Conservation (phyloP, 2,113 vertebrate genomes). For the Crotalus viridis region DNA sequence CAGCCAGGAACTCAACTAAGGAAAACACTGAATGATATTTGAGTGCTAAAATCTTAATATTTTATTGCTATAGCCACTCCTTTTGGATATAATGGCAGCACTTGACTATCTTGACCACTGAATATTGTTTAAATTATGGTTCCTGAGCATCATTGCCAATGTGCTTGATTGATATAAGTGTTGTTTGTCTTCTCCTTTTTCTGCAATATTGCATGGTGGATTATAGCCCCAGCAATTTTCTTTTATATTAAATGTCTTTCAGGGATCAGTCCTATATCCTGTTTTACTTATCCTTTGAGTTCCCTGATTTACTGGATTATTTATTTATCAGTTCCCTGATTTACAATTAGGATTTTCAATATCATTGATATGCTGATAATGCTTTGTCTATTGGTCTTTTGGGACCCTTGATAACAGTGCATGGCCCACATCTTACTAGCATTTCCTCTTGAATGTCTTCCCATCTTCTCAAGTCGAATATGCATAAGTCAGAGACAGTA, state of each 20-base stretch:
- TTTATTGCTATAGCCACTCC: not conserved
- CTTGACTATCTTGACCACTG: not conserved
- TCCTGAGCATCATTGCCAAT: not conserved
- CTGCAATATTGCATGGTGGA: not conserved
- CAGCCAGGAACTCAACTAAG: not conserved
- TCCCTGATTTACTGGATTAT: not conserved
- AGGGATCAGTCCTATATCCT: not conserved
- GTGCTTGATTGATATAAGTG: not conserved
- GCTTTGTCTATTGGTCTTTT: not conserved
- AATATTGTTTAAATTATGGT: not conserved
- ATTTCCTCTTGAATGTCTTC: not conserved
- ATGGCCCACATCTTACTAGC: not conserved
- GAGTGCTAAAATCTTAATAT: not conserved
- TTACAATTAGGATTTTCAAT: not conserved
- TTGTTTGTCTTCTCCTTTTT: not conserved
- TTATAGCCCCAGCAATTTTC: not conserved
- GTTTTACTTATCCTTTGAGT: not conserved
- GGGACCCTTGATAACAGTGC: not conserved
- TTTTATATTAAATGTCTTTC: not conserved
- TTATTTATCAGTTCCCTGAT: not conserved
- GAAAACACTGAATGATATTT: not conserved
- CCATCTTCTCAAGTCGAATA: not conserved
- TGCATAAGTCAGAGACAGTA: not conserved
- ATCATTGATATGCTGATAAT: not conserved
- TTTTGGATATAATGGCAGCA: not conserved